Conservation (phyloP, 2,113 vertebrate species). For the Halcyon senegalensis region DNA sequence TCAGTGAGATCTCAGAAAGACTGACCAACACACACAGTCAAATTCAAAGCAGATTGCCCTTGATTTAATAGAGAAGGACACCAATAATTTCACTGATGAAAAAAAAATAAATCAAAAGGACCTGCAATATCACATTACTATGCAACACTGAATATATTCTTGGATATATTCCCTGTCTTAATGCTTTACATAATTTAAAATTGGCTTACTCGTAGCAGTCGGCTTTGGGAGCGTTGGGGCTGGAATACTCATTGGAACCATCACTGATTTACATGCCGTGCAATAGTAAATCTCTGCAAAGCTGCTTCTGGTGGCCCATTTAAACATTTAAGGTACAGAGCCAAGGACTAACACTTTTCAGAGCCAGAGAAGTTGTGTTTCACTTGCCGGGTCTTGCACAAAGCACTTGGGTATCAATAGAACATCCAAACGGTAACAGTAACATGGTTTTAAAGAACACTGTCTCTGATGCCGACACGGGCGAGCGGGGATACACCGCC, state of each 20-base stretch:
- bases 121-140: not conserved
- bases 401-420: not conserved
- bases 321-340: not conserved
- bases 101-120: not conserved
- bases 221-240: not conserved
- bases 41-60: not conserved
- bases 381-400: not conserved
- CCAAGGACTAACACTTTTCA: not conserved
- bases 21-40: not conserved
- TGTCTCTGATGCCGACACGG: not conserved
- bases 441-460: not conserved
- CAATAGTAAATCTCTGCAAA: not conserved
- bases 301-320: not conserved
- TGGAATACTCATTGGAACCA: not conserved
- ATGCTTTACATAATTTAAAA: not conserved
- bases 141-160: not conserved
- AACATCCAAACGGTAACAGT: not conserved
- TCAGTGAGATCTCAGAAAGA: not conserved
- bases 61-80: not conserved
- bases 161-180: not conserved
- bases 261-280: not conserved
- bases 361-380: not conserved
- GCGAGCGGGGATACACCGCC: not conserved
- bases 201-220: not conserved
- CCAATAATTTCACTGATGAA: not conserved